Conservation (phyloP, 2,888 invertebrate species). For the Lasioglossum marginatum region DNA sequence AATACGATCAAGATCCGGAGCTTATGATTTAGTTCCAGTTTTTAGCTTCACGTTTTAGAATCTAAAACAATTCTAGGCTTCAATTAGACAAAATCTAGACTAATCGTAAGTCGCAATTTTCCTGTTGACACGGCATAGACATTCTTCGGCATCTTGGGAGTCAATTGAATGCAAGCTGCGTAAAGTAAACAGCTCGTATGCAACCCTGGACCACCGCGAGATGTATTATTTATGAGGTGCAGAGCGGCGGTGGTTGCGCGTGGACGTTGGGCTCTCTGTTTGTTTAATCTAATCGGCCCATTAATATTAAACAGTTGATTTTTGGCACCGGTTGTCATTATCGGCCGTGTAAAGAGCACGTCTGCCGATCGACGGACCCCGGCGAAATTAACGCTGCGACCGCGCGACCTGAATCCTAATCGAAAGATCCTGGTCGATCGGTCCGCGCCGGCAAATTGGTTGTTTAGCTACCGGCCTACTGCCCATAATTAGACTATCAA, state of each 20-base stretch:
- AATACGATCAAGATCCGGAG: no score
- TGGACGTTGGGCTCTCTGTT: slow-evolving; percentile 26
- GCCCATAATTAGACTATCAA: slow-evolving; percentile 73
- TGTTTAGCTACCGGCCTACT: slow-evolving; percentile 67
- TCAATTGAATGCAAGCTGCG: slow-evolving; percentile 3
- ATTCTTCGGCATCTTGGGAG: background rate
- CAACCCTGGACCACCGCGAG: background rate
- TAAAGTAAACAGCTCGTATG: background rate
- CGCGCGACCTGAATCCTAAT: slow-evolving; percentile 74
- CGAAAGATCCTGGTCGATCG: slow-evolving; percentile 57
- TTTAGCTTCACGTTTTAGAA: background rate
- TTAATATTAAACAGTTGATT: slow-evolving; percentile 80
- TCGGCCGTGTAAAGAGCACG: slow-evolving; percentile 71
- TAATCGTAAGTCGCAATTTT: background rate
- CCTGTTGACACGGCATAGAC: background rate
- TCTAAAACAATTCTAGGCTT: no score
- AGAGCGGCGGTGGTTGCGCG: slow-evolving; percentile 26
- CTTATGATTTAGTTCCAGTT: background rate
- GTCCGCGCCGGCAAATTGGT: slow-evolving; percentile 65
- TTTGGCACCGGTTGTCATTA: slow-evolving; percentile 77
- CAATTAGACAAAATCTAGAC: no score
- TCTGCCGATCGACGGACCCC: slow-evolving; percentile 35
- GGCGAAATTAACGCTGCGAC: slow-evolving; percentile 73
- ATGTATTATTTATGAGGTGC: slow-evolving; percentile 65
- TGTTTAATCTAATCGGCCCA: slow-evolving; percentile 76